Percentiles rank a stretch among this genome's conserved stretches.
Conservation (phyloP, 2,888 invertebrate species). For the Melieria crassipennis region DNA sequence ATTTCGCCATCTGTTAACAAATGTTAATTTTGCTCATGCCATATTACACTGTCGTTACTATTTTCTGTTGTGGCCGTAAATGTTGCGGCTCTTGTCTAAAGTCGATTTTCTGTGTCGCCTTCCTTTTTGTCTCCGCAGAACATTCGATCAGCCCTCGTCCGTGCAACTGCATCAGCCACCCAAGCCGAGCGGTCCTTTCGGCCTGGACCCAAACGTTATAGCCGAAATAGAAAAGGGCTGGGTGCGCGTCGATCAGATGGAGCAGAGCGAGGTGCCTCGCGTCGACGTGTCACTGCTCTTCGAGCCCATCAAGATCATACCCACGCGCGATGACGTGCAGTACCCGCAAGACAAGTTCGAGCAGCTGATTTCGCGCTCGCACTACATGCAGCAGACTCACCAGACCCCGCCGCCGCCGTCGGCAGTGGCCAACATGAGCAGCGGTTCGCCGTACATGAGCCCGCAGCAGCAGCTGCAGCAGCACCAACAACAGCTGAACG, state of each 20-base stretch:
- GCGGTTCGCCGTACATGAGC: conserved; percentile 58
- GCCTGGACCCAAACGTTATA: conserved; percentile 78
- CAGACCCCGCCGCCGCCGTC: conserved; percentile 55
- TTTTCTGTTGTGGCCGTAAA: too few relatives aligned
- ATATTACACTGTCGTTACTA: too few relatives aligned
- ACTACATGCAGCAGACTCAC: conserved; percentile 53
- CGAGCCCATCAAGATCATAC: conserved; percentile 68
- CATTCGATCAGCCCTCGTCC: conserved; percentile 58
- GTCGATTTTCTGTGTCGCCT: background rate
- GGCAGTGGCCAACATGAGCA: conserved; percentile 37
- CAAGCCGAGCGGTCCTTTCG: conserved; percentile 77
- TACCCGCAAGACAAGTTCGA: conserved; percentile 64
- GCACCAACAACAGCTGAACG: conserved; percentile 41
- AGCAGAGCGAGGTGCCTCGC: conserved; percentile 62
- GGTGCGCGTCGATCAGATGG: conserved; percentile 65
- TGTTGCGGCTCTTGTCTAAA: too few relatives aligned
- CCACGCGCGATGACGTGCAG: conserved; percentile 67
- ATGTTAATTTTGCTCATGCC: too few relatives aligned
- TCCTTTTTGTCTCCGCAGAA: background rate
- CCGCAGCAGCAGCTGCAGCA: conserved; percentile 52
- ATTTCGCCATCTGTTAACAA: too few relatives aligned
- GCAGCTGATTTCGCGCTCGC: conserved; percentile 58
- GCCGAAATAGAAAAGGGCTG: conserved; percentile 73
- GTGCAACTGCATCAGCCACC: conserved; percentile 65
- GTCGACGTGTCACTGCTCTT: conserved; percentile 64